Conservation (phyloP, 2,888 invertebrate species). For the Helobdella robusta region DNA sequence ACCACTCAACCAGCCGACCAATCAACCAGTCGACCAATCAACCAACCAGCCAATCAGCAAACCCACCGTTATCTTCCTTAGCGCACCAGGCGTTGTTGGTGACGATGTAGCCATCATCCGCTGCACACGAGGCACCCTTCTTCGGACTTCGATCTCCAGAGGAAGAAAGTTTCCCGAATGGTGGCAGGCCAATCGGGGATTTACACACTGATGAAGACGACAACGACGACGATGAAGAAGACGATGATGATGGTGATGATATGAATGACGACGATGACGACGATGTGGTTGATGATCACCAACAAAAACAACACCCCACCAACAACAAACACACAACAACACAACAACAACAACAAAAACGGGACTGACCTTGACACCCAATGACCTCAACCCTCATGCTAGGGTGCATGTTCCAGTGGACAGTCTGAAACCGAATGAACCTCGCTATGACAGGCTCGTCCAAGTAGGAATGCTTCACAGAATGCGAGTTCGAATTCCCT, state of each 20-base stretch:
- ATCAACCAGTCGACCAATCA: too few relatives aligned
- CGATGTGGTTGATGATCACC: neutral
- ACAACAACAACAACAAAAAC: neutral
- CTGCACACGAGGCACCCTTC: conserved; percentile 51
- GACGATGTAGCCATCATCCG: conserved; percentile 52
- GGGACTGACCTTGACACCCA: conserved; percentile 52
- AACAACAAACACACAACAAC: neutral
- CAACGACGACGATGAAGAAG: too few relatives aligned
- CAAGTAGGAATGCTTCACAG: conserved; percentile 51
- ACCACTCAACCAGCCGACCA: too few relatives aligned
- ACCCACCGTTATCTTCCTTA: conserved; percentile 50
- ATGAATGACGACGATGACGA: too few relatives aligned
- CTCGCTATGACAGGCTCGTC: conserved; percentile 51
- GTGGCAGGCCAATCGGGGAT: conserved; percentile 51
- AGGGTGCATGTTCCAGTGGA: conserved; percentile 53
- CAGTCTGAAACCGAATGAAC: conserved; percentile 52
- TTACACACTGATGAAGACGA: conserved; percentile 55
- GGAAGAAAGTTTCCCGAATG: conserved; percentile 50
- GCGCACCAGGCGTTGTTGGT: conserved; percentile 54
- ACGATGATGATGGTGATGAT: too few relatives aligned
- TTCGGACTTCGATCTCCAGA: conserved; percentile 49
- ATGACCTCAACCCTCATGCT: conserved; percentile 53
- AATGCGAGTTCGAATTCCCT: conserved; percentile 52
- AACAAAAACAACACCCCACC: neutral
- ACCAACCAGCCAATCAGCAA: neutral